phyloP scores from a whole-genome alignment of 2,113 vertebrate species.

The Pogonocichla stellata region DNA sequence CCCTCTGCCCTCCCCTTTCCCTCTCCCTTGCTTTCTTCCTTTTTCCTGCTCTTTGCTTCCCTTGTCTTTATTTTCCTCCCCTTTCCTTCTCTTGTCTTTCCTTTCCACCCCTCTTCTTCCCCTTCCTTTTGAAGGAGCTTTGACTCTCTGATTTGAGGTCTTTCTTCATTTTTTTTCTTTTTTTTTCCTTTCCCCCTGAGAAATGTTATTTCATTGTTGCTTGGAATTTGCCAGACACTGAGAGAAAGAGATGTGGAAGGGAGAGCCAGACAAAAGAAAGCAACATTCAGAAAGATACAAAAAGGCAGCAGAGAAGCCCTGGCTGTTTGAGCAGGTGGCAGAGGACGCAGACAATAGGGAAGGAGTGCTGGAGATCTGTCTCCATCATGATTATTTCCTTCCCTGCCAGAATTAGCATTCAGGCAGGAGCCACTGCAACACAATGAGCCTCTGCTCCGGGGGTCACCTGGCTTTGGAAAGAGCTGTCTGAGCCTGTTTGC shows the following conservation, averaged over 20 bases:
- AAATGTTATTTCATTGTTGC: slow-evolving; percentile 7
- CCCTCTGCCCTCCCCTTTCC: neutral
- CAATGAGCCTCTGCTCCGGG: neutral
- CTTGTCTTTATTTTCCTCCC: neutral
- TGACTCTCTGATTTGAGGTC: neutral
- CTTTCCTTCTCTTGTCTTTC: neutral
- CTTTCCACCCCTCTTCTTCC: neutral
- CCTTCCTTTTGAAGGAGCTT: neutral
- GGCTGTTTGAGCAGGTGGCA: slow-evolving; percentile 19
- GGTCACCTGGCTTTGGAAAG: slow-evolving; percentile 50
- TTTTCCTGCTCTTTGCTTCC: neutral
- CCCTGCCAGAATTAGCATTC: slow-evolving; percentile 46
- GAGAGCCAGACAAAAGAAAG: slow-evolving; percentile 32
- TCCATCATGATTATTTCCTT: slow-evolving; percentile 27
- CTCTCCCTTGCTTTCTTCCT: fast-evolving
- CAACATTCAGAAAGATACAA: neutral
- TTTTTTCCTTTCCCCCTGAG: fast-evolving
- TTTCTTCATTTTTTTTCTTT: neutral
- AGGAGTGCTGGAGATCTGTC: slow-evolving; percentile 27
- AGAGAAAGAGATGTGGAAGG: slow-evolving; percentile 26
- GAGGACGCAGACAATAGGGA: slow-evolving; percentile 31
- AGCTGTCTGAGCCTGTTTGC: slow-evolving; percentile 44
- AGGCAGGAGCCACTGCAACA: neutral
- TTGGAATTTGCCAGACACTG: neutral
- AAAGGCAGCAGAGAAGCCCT: neutral